phyloP scores from a whole-genome alignment of 2,113 vertebrate species.

The Ginglymostoma cirratum region DNA sequence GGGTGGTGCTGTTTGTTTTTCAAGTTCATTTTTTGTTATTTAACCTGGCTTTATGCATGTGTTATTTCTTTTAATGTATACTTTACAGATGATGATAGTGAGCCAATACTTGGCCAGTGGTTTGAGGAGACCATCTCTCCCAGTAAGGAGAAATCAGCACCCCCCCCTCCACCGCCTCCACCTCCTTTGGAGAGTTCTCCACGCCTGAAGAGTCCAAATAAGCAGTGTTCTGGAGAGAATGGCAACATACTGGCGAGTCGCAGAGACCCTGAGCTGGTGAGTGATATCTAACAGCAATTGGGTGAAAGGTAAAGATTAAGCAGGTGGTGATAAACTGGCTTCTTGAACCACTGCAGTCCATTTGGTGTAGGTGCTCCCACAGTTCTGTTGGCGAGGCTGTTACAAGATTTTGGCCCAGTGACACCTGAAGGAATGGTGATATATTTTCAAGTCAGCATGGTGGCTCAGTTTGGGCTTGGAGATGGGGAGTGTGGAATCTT shows the following conservation, averaged over 20 bases:
- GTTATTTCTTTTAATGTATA: slow-evolving; percentile 31
- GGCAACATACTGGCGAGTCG: slow-evolving; percentile 95
- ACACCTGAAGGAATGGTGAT: too few relatives aligned
- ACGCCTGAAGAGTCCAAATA: slow-evolving; percentile 86
- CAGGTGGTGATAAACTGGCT: too few relatives aligned
- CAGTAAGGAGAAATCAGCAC: slow-evolving; percentile 87
- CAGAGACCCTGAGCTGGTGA: slow-evolving; percentile 92
- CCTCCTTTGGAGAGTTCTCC: slow-evolving; percentile 88
- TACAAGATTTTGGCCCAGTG: too few relatives aligned
- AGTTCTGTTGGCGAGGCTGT: too few relatives aligned
- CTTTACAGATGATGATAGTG: slow-evolving; percentile 86
- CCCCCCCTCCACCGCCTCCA: slow-evolving; percentile 78
- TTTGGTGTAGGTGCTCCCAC: too few relatives aligned
- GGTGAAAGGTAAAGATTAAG: not conserved
- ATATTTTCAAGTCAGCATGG: too few relatives aligned
- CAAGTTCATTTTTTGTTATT: slow-evolving; percentile 15
- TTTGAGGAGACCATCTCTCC: slow-evolving; percentile 98
- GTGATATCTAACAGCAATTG: slow-evolving; percentile 39
- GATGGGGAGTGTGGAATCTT: too few relatives aligned
- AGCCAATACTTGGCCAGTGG: slow-evolving; percentile 96
- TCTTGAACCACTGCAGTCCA: too few relatives aligned
- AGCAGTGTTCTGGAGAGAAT: slow-evolving; percentile 79
- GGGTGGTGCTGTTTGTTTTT: not conserved
- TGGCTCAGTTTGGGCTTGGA: too few relatives aligned
- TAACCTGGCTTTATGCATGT: not conserved